These are phyloP conservation scores for Adineta ricciae DNA, from an alignment of 2,888 invertebrate genomes.

Conservation along the genomic window DNA sequence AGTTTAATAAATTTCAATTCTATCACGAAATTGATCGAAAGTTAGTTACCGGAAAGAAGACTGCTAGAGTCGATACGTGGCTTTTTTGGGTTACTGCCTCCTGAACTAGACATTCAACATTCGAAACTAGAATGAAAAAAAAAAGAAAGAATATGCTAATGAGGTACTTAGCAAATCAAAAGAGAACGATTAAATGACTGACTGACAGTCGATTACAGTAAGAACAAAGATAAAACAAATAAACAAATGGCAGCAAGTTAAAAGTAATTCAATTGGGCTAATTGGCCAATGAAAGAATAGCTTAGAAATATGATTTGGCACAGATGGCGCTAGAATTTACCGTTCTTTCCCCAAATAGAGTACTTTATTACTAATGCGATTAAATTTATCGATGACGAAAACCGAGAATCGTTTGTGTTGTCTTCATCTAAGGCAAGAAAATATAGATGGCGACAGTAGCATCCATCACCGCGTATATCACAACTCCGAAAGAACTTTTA, in stretches of 20 bases:
- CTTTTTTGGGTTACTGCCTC: neutral
- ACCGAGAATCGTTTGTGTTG: no score
- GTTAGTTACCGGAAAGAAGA: neutral
- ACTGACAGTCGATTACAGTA: neutral
- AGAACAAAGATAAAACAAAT: neutral
- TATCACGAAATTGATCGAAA: neutral
- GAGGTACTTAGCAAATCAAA: neutral
- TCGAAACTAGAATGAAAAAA: neutral
- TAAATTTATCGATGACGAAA: no score
- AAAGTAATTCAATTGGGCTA: neutral
- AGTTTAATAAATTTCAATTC: no score
- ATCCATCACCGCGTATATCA: no score
- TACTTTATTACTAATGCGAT: no score
- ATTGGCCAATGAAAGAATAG: neutral
- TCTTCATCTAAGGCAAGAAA: no score
- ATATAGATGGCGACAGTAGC: no score
- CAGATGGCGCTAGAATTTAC: neutral
- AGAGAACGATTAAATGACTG: neutral
- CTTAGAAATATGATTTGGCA: neutral
- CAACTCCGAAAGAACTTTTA: no score
- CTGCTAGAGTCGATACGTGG: neutral
- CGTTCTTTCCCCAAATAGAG: no score
- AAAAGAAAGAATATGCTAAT: neutral
- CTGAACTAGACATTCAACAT: slow-evolving; percentile 10
- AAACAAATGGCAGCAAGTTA: neutral